Evolutionary conservation across 2,113 vertebrate species (phyloP).

Genomic region (Gobius niger): DNA sequence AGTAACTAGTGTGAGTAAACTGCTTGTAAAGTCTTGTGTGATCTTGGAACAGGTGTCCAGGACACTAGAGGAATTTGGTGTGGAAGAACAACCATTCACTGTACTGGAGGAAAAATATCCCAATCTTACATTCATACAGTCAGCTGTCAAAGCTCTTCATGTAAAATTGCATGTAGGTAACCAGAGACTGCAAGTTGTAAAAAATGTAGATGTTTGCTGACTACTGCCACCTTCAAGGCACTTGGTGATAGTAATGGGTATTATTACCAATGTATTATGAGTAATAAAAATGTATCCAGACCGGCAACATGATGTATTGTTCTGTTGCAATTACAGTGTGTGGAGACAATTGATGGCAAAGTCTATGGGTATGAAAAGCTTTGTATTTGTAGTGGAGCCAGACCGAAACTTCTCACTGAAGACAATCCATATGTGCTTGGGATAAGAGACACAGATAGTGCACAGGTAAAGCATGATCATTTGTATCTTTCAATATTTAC

Average conservation of each 20-base stretch:
- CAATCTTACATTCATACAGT: conserved; percentile 88
- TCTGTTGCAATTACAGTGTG: conserved; percentile 67
- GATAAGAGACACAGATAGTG: conserved; percentile 96
- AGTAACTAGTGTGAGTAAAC: not conserved
- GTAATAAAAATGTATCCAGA: too few relatives aligned
- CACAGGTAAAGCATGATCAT: conserved; percentile 74
- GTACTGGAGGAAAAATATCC: conserved; percentile 82
- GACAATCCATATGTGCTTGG: conserved; percentile 87
- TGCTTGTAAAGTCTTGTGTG: not conserved
- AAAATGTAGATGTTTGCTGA: not conserved
- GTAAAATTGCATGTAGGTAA: conserved; percentile 81
- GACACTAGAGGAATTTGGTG: conserved; percentile 89
- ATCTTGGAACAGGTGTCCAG: conserved; percentile 81
- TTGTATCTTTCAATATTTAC: too few relatives aligned
- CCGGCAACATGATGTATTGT: not conserved
- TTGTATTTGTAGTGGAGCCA: conserved; percentile 90
- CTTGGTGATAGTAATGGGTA: not conserved
- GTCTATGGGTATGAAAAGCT: conserved; percentile 83
- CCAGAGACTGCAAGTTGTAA: not conserved
- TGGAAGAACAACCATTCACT: conserved; percentile 85
- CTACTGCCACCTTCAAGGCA: conserved; percentile 56
- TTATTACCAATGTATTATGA: too few relatives aligned
- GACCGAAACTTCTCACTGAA: conserved; percentile 84
- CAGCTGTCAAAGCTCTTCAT: conserved; percentile 80
- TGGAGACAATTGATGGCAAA: conserved; percentile 82